These are phyloP conservation scores for Lithobates pipiens DNA, from an alignment of 2,797 vertebrate species.

Conservation along the genomic window DNA sequence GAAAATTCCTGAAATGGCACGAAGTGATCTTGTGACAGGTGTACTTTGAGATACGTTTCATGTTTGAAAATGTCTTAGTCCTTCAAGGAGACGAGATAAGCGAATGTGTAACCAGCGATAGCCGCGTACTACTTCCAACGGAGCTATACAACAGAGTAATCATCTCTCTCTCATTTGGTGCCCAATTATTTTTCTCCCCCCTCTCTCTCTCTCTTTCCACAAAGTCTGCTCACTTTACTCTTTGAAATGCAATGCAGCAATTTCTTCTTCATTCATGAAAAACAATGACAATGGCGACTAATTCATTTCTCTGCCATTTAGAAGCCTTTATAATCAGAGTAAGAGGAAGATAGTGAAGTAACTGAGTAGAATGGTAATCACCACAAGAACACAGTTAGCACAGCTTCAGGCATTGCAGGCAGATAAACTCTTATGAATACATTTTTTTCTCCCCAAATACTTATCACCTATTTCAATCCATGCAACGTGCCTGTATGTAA, in stretches of 20 bases:
- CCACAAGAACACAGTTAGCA: neutral
- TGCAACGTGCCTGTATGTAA: neutral
- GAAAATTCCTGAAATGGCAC: too few relatives aligned
- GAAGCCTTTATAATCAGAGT: slow-evolving; percentile 39
- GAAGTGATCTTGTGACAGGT: too few relatives aligned
- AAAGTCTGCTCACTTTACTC: slow-evolving; percentile 25
- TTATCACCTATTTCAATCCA: slow-evolving; percentile 17
- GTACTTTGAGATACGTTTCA: neutral
- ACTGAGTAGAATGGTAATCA: slow-evolving; percentile 55
- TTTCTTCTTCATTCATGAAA: slow-evolving; percentile 49
- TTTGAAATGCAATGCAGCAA: slow-evolving; percentile 55
- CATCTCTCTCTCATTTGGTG: neutral
- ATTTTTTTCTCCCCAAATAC: neutral
- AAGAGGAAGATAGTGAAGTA: slow-evolving; percentile 3
- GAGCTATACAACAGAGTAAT: neutral
- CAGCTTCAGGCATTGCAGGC: neutral
- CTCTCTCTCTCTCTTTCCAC: neutral
- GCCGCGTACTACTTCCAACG: too few relatives aligned
- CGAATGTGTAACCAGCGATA: slow-evolving; percentile 10
- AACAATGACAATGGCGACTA: slow-evolving; percentile 45
- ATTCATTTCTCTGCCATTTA: slow-evolving; percentile 23
- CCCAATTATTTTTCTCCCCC: neutral
- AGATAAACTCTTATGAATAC: slow-evolving; percentile 32
- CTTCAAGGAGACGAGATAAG: slow-evolving; percentile 10
- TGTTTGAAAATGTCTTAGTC: neutral